A percentile compares a stretch with the other conserved stretches of the same genome.
phyloP scores from a whole-genome alignment of 2,888 invertebrate genomes.

The Pecten maximus region DNA sequence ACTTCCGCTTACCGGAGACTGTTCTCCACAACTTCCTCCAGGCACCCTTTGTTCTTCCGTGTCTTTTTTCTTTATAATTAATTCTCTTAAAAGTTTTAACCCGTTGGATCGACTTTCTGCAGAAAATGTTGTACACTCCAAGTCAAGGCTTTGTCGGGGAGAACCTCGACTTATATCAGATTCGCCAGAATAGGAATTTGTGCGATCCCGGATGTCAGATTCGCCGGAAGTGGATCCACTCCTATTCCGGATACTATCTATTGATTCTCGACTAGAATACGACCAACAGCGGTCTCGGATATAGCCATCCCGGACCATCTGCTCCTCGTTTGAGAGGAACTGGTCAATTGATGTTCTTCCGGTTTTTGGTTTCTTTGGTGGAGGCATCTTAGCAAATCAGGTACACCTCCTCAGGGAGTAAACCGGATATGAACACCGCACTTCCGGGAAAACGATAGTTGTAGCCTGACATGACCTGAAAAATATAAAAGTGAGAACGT shows the following conservation, averaged over 20 bases:
- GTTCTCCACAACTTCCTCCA: slow-evolving; percentile 4
- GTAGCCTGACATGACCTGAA: slow-evolving; percentile 3
- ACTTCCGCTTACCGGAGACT: slow-evolving; percentile 39
- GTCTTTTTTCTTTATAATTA: slow-evolving; percentile 51
- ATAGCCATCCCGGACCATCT: slow-evolving; percentile 43
- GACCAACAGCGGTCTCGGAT: background rate
- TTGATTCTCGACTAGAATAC: background rate
- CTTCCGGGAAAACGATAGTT: background rate
- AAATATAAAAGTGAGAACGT: background rate
- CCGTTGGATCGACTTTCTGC: slow-evolving; percentile 45
- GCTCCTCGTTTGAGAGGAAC: slow-evolving; percentile 74
- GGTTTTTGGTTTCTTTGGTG: slow-evolving; percentile 79
- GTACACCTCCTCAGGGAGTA: background rate
- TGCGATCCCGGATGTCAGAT: slow-evolving; percentile 57
- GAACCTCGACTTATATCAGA: slow-evolving; percentile 52
- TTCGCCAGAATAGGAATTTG: slow-evolving; percentile 47
- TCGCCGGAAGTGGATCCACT: slow-evolving; percentile 63
- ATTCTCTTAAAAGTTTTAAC: slow-evolving; percentile 49
- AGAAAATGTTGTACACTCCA: background rate
- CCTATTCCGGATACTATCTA: slow-evolving; percentile 53
- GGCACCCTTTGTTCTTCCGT: slow-evolving; percentile 48
- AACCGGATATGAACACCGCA: slow-evolving; percentile 15
- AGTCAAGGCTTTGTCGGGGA: slow-evolving; percentile 33
- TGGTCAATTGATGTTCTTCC: slow-evolving; percentile 77
- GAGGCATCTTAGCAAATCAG: slow-evolving; percentile 69